phyloP scores from a whole-genome alignment of 2,113 vertebrate species.

The Aramus guarauna region DNA sequence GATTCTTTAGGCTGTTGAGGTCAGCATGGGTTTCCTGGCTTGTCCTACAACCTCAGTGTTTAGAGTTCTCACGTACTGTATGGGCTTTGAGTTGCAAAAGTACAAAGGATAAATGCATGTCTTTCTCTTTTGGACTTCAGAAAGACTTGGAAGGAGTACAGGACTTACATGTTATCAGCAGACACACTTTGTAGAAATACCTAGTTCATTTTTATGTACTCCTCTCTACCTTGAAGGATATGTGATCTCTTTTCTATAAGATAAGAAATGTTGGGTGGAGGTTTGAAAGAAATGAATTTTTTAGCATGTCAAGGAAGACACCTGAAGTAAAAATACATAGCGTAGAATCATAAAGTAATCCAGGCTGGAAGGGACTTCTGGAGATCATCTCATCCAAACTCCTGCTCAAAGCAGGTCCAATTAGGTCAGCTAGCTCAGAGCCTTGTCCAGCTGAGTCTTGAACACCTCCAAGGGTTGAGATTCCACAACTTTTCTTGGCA shows the following conservation, averaged over 20 bases:
- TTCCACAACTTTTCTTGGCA: background rate
- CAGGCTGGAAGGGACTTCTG: background rate
- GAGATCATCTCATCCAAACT: background rate
- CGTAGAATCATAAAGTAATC: background rate
- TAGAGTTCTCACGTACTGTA: background rate
- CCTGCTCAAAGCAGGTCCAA: background rate
- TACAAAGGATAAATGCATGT: background rate
- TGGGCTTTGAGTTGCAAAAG: background rate
- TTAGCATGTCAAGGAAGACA: background rate
- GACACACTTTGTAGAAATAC: background rate
- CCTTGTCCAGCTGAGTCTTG: background rate
- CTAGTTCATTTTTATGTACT: background rate
- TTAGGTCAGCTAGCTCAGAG: background rate
- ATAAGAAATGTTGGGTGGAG: background rate
- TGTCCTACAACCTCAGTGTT: background rate
- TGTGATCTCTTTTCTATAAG: background rate
- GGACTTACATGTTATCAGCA: background rate
- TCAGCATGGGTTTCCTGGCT: constrained; percentile 28
- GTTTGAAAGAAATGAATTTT: background rate
- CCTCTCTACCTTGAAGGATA: background rate
- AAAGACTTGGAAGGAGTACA: background rate
- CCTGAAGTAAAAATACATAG: background rate
- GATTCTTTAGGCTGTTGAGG: constrained; percentile 21
- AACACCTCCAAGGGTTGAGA: background rate
- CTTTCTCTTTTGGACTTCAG: background rate